Base-by-base conservation (phyloP, 2,797 vertebrate genomes). In the Girardinus metallicus region DNA sequence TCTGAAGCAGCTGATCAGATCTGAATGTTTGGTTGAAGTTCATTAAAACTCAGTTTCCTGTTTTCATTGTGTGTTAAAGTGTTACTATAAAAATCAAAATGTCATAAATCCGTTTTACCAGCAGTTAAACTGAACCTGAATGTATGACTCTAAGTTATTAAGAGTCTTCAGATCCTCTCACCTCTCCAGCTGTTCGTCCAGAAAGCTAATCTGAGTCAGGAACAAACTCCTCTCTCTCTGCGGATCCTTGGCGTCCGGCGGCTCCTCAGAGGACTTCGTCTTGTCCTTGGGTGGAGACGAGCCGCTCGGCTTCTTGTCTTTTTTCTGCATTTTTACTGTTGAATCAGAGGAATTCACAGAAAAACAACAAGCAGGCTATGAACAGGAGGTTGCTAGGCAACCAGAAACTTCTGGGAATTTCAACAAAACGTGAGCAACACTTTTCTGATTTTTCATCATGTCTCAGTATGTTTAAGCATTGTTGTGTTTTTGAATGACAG, bases 131-230 rank as follows among this genome's bases (percentile, higher is more conserved):
- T 34, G 57, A 26, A 53, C 4, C 53, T 26, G 26, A n/a, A 55
- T n/a, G 26, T 31, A 5, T 31, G 6, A 15, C 29, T 31, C 55
- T 29, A 5, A 31, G 23, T 13, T 0, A 31, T 57, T 29, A 13
- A 29, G 29, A 7, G 12, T 31, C 57, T 34, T 7, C 29, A 18
- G 2, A 62, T 18, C 16, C 15, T 62, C 60, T 62, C 16, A 84
- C 86, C 82, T 82, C 10, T 83, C 76, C 73, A 87, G 13, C 53
- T 84, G 46, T 13, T 87, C 75, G 0, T 83, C 86, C 80, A 89
- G 73, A n/a, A 66, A 75, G 1, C 26, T 57, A 36, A 89, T 76
- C 41, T 87, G 82, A 23, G 11, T 72, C 21, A 87, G 18, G 80
- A 77, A 83, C 4, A 86, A 39, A 0, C 16, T 4, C 26, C 7